phyloP scores from a whole-genome alignment of 2,888 invertebrate genomes.

The Hydriomena furcata region DNA sequence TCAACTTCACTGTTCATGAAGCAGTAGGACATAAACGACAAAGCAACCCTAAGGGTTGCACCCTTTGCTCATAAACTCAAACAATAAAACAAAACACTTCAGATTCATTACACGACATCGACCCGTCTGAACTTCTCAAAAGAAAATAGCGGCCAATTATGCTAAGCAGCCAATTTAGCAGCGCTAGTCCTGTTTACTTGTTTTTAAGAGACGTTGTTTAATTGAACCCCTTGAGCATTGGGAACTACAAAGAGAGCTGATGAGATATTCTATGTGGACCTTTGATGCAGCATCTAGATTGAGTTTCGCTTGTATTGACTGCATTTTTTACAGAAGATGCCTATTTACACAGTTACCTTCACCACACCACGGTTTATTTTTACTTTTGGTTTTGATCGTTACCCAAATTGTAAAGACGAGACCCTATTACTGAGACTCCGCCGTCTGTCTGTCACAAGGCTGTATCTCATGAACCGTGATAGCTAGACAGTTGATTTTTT shows the following conservation, averaged over 20 bases:
- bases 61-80: constrained; percentile 29
- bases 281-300: no score
- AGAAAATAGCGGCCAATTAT: constrained; percentile 64
- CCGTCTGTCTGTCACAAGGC: no score
- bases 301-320: no score
- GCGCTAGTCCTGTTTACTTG: constrained; percentile 54
- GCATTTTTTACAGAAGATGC: no score
- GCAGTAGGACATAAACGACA: constrained; percentile 5
- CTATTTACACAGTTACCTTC: no score
- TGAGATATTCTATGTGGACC: neutral
- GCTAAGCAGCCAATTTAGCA: constrained; percentile 61
- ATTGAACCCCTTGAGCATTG: constrained; percentile 49
- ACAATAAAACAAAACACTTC: constrained; percentile 34
- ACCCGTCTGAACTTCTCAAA: constrained; percentile 51
- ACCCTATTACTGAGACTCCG: no score
- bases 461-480: no score
- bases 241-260: constrained; percentile 18
- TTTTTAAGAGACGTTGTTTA: constrained; percentile 58
- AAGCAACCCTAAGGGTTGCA: no score
- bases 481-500: no score
- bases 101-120: constrained; percentile 37
- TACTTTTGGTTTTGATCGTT: no score
- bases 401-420: no score
- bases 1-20: constrained; percentile 3
- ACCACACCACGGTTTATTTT: no score